Evolutionary conservation across 2,888 invertebrate species (phyloP), one percentile per base, ranked within the genome.

Genomic region (Strigamia maritima): DNA sequence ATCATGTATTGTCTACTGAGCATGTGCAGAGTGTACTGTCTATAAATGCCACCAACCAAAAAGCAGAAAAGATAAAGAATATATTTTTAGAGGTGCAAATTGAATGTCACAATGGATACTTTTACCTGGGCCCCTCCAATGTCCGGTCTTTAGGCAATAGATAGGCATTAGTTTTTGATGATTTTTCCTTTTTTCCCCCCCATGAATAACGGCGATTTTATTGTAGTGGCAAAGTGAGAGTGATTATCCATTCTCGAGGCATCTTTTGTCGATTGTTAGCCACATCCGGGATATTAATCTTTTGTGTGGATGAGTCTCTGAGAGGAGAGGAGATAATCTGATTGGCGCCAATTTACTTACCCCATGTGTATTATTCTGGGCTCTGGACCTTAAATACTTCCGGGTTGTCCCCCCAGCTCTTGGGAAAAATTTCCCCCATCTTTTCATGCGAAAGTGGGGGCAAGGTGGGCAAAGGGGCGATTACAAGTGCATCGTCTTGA

Each of bases 281-380:
- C 54, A 16, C 54, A 54, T 54, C 54, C 54, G 54, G 54, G 54
- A 54, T 54, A 54, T 54, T 54, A 7, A 54, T 54, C 54, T 54
- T 54, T 54, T 54, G 54, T 54, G 54, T 6, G 10, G 38, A 38
- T 10, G 38, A 38, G 38, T 38, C 38, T 6, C 54, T 4, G 16
- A 54, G 54, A 54, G 16, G 14, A 19, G 54, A 54, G 19, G 16
- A 54, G 54, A 54, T 54, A 54, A 54, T 54, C 54, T 54, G n/a
- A 54, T 54, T 54, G 54, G 54, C 54, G 54, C 54, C 54, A 54
- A 54, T 54, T 38, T 54, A 19, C 54, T 19, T 16, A 10, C 54
- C 54, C 54, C 54, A 54, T 10, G 54, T 54, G 8, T 19, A 54
- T 54, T 54, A 54, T 54, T 54, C n/a, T 54, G 54, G 54, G 6